Base-by-base conservation (phyloP, 1,140 invertebrate species). In the Bombus huntii region DNA sequence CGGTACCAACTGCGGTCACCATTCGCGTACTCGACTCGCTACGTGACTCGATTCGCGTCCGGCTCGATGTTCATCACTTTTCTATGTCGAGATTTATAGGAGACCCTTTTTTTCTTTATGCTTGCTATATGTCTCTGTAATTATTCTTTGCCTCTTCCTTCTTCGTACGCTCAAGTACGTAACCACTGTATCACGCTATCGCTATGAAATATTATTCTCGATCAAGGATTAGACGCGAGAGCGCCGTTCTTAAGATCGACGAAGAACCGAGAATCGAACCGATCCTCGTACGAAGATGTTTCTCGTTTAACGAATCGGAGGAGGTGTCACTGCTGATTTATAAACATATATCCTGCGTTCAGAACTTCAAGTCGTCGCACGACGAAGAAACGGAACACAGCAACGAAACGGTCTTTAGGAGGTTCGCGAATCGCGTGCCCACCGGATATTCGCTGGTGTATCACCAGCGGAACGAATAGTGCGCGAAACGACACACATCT, bases 1-100 rank as follows among this genome's bases (percentile, higher is more conserved):
- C 80, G 80, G 28, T 81, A 47, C 81, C 70, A 74, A 70, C 74
- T 79, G 76, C 81, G 84, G 85, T 84, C 88, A 90, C 85, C 88
- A 90, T 90, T 85, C 89, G 88, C 86, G 82, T 83, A 39, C 42
- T 57, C 66, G 39, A 53, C 65, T 62, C 81, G 31, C 53, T 65
- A 83, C 66, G 39, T 28, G 39, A 37, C 65, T 62, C 72, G 80
- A 76, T 77, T 74, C 59, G 70, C 83, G 70, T 57, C 44, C 44
- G 31, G 15, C 31, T 25, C 39, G 31, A 0, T 37, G 31, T 66
- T 80, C 47, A 79, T 84, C 77, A 71, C 82, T 71, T 18, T 59
- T 18, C 31, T 53, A 18, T n/a, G 15, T 5, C 47, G 25, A 10
- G 39, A 39, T 34, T 28, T 13, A 47, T n/a, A 2, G 18, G 5